phyloP scores from a whole-genome alignment of 2,113 vertebrate species.

The Aplodontia rufa region DNA sequence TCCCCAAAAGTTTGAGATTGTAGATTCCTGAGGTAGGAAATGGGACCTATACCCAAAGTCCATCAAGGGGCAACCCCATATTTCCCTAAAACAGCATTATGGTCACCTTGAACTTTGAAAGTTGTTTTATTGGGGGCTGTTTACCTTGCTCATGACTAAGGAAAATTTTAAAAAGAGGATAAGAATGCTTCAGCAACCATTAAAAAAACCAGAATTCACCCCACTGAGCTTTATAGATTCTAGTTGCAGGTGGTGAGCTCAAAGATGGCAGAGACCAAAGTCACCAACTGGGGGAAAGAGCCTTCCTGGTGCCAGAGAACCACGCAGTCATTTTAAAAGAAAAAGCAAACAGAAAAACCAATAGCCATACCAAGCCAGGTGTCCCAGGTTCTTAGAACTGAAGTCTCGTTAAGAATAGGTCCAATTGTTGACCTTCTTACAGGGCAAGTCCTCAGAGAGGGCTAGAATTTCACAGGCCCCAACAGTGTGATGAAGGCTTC shows the following conservation, averaged over 20 bases:
- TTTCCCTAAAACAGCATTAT: not conserved
- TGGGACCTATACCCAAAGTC: not conserved
- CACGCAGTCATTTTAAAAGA: not conserved
- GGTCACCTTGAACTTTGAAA: not conserved
- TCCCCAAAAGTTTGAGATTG: not conserved
- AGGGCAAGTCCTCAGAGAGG: not conserved
- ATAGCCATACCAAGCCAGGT: not conserved
- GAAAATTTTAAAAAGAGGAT: not conserved
- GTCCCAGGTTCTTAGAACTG: not conserved
- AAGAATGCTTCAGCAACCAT: not conserved
- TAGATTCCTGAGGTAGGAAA: not conserved
- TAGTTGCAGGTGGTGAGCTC: conserved; percentile 44
- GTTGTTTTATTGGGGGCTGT: not conserved
- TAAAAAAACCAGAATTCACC: conserved; percentile 48
- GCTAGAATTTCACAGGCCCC: not conserved
- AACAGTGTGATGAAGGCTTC: not conserved
- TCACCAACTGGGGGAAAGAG: conserved; percentile 1
- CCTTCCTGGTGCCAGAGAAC: conserved; percentile 27
- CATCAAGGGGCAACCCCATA: not conserved
- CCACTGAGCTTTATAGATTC: conserved; percentile 56
- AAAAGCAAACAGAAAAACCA: not conserved
- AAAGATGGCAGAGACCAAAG: conserved; percentile 35
- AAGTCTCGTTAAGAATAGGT: not conserved
- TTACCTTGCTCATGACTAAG: not conserved
- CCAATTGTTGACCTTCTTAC: not conserved